Conservation (phyloP, 2,888 invertebrate species). For the Fragum fragum region DNA sequence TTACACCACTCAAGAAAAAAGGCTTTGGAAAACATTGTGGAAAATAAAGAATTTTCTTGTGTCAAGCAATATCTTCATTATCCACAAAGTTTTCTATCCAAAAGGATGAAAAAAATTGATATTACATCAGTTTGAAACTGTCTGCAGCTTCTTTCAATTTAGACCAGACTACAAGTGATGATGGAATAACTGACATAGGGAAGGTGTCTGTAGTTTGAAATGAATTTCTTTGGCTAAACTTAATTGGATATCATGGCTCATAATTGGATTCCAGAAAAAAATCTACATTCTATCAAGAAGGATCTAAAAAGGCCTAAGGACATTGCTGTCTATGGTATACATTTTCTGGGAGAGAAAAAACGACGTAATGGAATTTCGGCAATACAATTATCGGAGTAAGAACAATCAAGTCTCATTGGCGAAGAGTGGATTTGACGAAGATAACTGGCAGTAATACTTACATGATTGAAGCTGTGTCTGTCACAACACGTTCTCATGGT, state of each 20-base stretch:
- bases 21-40: no score
- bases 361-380: conserved; percentile 17
- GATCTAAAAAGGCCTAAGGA: not conserved
- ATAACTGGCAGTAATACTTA: conserved; percentile 24
- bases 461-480: not conserved
- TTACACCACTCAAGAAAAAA: no score
- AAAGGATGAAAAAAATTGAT: no score
- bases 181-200: no score
- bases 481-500: not conserved
- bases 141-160: no score
- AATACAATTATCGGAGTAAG: conserved; percentile 21
- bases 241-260: not conserved
- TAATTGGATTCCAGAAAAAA: not conserved
- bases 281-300: conserved; percentile 4
- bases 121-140: no score
- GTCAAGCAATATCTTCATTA: no score
- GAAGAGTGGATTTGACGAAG: conserved; percentile 7
- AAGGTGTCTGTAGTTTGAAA: not conserved
- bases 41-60: no score
- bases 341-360: conserved; percentile 17
- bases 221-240: not conserved
- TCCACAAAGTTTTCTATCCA: no score
- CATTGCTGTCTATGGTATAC: not conserved
- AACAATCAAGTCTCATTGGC: conserved; percentile 21
- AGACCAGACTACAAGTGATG: no score